A percentile compares a stretch with the other conserved stretches of the same genome.
Evolutionary conservation across 2,113 vertebrate genomes (phyloP).

Genomic region (Dipodomys ordii): DNA sequence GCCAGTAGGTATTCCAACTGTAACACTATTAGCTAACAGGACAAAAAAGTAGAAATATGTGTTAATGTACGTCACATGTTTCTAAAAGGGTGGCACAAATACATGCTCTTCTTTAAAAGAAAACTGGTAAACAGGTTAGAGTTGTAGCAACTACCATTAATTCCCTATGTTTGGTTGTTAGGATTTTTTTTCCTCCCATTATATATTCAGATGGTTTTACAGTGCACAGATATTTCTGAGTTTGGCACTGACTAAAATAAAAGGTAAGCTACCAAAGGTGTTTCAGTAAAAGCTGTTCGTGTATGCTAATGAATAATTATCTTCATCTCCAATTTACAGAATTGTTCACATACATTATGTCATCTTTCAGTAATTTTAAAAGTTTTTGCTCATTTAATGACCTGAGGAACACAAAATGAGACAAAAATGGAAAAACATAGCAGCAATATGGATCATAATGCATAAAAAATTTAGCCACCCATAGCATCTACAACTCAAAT

Average conservation of each 20-base stretch:
- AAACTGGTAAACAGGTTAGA: not conserved
- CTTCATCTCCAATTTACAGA: constrained; percentile 9
- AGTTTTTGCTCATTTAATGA: constrained; percentile 48
- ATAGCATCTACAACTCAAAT: not conserved
- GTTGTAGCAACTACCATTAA: not conserved
- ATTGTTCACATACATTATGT: not conserved
- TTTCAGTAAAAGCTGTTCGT: not conserved
- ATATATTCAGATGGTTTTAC: not conserved
- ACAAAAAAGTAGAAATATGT: not conserved
- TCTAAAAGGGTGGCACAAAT: not conserved
- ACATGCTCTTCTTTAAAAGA: not conserved
- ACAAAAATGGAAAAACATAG: constrained; percentile 36
- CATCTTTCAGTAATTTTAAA: not conserved
- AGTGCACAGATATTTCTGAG: not conserved
- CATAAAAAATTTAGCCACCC: constrained; percentile 36
- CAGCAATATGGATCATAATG: constrained; percentile 6
- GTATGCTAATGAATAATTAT: constrained; percentile 9
- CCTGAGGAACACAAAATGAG: constrained; percentile 5
- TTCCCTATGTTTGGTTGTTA: not conserved
- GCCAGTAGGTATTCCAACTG: not conserved
- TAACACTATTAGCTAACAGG: not conserved
- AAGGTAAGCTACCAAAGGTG: not conserved
- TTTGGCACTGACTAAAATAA: constrained; percentile 36
- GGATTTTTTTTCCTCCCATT: not conserved
- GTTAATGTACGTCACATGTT: not conserved